Evolutionary conservation across 2,888 invertebrate species (phyloP), one percentile per base, ranked within the genome.

Genomic region (Andricus quercusramuli): DNA sequence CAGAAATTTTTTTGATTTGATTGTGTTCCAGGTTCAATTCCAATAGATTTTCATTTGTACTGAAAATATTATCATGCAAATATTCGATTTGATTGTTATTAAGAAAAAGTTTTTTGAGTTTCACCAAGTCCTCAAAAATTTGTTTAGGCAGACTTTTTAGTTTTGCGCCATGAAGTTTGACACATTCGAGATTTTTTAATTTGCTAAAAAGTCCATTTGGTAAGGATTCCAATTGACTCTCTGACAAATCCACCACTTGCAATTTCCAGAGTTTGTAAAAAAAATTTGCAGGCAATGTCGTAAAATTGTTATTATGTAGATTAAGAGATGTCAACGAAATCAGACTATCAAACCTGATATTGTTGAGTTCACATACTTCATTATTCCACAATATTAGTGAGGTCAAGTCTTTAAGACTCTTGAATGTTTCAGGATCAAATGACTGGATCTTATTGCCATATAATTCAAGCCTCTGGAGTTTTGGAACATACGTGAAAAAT

Each of bases 341-440:
- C 3, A 96, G 94, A 68, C 95, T 95, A 47, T 94, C 94, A 88
- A 97, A 96, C 82, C 95, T 94, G 80, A 94, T 94, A 3, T 62
- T 25, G 13, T 37, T 67, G 62, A 97, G 93, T 91, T 95, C 94
- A 32, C 93, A 94, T 79, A 97, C 93, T 85, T 94, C 94, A 90
- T 96, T 97, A 86, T 94, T 94, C 95, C 96, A 96, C 47, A 97
- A 90, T 86, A 96, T 95, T 78, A 97, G 92, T 77, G 94, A 93
- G 79, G 93, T 92, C 81, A 97, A 91, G 85, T 94, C 94, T 78
- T 93, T 93, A 86, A 95, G 93, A 91, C 95, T 94, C 56, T 94
- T 93, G 90, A 96, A 96, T 82, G 95, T 92, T 84, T 94, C 95
- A 8, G 94, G 93, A 62, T 95, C 94, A 20, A 85, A 78, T 8